These are phyloP conservation scores for Martes flavigula DNA, from an alignment of 2,797 vertebrate genomes.

Conservation along the genomic window DNA sequence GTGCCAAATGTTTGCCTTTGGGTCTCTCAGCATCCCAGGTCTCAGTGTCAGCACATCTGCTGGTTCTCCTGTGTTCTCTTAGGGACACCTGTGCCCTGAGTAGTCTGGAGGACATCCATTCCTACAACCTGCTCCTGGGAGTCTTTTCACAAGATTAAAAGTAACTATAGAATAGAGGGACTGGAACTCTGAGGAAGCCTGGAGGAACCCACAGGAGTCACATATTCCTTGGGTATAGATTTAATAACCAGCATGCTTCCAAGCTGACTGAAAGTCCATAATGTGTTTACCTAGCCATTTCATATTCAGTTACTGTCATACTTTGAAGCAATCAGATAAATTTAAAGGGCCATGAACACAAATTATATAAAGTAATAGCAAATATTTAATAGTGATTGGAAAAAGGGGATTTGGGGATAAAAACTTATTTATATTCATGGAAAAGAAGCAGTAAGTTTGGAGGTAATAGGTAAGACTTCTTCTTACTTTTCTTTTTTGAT, in stretches of 20 bases:
- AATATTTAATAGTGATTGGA: not conserved
- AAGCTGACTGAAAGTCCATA: not conserved
- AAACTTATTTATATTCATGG: not conserved
- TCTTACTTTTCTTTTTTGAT: not conserved
- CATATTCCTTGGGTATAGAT: not conserved
- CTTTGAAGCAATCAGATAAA: constrained; percentile 18
- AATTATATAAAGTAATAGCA: constrained; percentile 29
- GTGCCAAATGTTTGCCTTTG: not conserved
- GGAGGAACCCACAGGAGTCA: not conserved
- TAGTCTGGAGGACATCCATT: not conserved
- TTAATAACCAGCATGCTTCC: not conserved
- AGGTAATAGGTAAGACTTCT: not conserved
- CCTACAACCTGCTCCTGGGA: not conserved
- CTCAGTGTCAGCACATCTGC: not conserved
- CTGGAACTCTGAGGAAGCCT: not conserved
- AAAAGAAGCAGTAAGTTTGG: not conserved
- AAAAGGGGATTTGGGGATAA: not conserved
- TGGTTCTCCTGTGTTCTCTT: not conserved
- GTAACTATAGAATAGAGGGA: not conserved
- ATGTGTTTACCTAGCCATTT: not conserved
- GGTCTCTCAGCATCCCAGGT: not conserved
- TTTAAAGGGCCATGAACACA: not conserved
- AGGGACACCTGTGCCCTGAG: not conserved
- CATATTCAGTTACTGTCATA: not conserved
- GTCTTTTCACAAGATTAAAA: not conserved